Base-by-base conservation (phyloP, 2,113 vertebrate genomes). In the Triplophysa siluroides region DNA sequence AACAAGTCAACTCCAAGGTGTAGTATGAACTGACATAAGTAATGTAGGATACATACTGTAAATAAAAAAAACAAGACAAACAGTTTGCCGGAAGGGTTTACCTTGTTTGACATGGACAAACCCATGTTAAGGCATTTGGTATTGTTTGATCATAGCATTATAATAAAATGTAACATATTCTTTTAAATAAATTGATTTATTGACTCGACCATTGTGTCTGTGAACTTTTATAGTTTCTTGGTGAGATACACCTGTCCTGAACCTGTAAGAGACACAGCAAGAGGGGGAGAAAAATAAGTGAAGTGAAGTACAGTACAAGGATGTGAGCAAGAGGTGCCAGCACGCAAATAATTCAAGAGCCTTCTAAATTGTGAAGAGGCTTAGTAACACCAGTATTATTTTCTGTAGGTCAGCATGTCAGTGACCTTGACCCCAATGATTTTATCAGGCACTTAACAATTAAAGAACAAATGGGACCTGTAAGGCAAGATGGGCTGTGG, bases 111-210 rank as follows among this genome's bases (percentile, higher is more conserved):
- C 47, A 72, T 66, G 58, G 24, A 33, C n/a, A 69, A 78, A 66
- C 11, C 18, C 23, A 26, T 65, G 52, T 66, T 38, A 62, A 79
- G 29, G 70, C 54, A 63, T 83, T 80, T 80, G 79, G 54, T 54
- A 78, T 64, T 65, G 72, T 82, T 81, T 91, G 91, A 89, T 89
- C 79, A 81, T 88, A 91, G 92, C 93, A 93, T 94, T 81, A 93
- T 72, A 81, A 94, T 93, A 93, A 93, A 92, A 93, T 94, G 93
- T 95, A 95, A 94, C 92, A 93, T 94, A 95, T 92, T 93, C 92
- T 94, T 94, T 94, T 93, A 94, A 95, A 94, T 95, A 94, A 95
- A 94, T 91, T 82, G 88, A 92, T 93, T 93, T 93, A 94, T 94
- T 93, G 93, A 93, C 87, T 89, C 33, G 60, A 72, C 5, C 2